phyloP scores from a whole-genome alignment of 2,797 vertebrate genomes.

The Cynodonichthys magdalenae region DNA sequence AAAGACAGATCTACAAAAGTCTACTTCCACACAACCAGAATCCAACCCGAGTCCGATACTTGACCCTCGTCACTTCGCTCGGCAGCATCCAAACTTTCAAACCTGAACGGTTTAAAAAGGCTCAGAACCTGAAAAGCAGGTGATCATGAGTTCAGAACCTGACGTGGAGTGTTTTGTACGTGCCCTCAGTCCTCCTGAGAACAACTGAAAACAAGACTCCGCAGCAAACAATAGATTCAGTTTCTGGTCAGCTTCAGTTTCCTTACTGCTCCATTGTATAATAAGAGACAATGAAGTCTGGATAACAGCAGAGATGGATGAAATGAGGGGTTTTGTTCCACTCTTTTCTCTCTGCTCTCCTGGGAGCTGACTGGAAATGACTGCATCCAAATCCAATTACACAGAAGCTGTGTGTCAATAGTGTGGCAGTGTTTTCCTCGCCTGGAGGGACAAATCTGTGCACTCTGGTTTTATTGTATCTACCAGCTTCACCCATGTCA shows the following conservation, averaged over 20 bases:
- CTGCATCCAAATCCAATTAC: slow-evolving; percentile 60
- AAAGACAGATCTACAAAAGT: slow-evolving; percentile 40
- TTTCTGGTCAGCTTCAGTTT: slow-evolving; percentile 55
- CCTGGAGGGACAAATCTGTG: slow-evolving; percentile 22
- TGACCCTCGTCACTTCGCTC: slow-evolving; percentile 33
- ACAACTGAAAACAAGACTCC: slow-evolving; percentile 8
- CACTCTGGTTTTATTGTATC: too few species aligned
- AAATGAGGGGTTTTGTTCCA: slow-evolving; percentile 48
- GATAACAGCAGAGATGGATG: slow-evolving; percentile 34
- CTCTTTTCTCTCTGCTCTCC: slow-evolving; percentile 36
- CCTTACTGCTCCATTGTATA: slow-evolving; percentile 53
- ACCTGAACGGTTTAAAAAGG: neutral
- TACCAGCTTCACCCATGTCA: too few species aligned
- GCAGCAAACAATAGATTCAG: slow-evolving; percentile 47
- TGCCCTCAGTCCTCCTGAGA: slow-evolving; percentile 41
- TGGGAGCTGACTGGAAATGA: slow-evolving; percentile 22
- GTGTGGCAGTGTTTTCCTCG: slow-evolving; percentile 37
- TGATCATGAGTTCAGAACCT: slow-evolving; percentile 25
- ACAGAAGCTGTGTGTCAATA: slow-evolving; percentile 34
- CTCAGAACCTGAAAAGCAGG: slow-evolving; percentile 24
- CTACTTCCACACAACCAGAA: slow-evolving; percentile 22
- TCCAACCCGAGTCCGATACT: slow-evolving; percentile 38
- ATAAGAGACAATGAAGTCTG: slow-evolving; percentile 39
- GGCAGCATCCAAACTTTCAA: slow-evolving; percentile 1
- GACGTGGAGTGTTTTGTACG: slow-evolving; percentile 14